phyloP scores from a whole-genome alignment of 2,888 invertebrate genomes.

The Helicoverpa assulta region DNA sequence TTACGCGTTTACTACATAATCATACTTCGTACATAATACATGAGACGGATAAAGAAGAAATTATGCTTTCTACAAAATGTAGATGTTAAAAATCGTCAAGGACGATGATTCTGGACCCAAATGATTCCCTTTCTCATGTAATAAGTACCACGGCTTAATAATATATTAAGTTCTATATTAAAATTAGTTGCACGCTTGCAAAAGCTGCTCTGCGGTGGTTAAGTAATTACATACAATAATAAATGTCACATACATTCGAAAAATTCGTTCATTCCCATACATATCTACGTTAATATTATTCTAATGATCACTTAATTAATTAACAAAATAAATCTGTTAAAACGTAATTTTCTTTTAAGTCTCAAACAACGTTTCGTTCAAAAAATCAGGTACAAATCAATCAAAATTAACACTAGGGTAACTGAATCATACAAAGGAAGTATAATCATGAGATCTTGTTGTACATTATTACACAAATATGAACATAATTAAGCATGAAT shows the following conservation, averaged over 20 bases:
- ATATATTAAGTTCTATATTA: slow-evolving; percentile 77
- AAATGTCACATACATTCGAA: slow-evolving; percentile 71
- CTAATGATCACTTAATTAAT: slow-evolving; percentile 76
- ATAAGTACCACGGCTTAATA: slow-evolving; percentile 69
- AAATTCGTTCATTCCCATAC: slow-evolving; percentile 86
- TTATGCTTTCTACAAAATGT: slow-evolving; percentile 55
- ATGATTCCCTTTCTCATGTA: slow-evolving; percentile 69
- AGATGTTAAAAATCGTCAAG: slow-evolving; percentile 62
- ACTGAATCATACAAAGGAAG: slow-evolving; percentile 86
- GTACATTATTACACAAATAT: slow-evolving; percentile 67
- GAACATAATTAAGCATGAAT: slow-evolving; percentile 67
- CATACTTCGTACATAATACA: slow-evolving; percentile 63
- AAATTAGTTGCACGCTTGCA: slow-evolving; percentile 86
- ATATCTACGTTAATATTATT: slow-evolving; percentile 73
- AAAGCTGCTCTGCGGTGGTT: slow-evolving; percentile 88
- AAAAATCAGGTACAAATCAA: slow-evolving; percentile 90
- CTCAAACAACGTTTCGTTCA: slow-evolving; percentile 80
- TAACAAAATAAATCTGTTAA: slow-evolving; percentile 85
- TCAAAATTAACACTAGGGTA: slow-evolving; percentile 88
- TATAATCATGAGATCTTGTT: slow-evolving; percentile 84
- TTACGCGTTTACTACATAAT: slow-evolving; percentile 83
- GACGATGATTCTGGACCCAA: slow-evolving; percentile 64
- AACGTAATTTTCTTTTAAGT: slow-evolving; percentile 83
- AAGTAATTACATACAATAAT: slow-evolving; percentile 77
- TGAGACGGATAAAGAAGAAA: slow-evolving; percentile 60